Base-by-base conservation (phyloP, 2,113 vertebrate genomes). In the rabbit (Oryctolagus cuniculus) region DNA sequence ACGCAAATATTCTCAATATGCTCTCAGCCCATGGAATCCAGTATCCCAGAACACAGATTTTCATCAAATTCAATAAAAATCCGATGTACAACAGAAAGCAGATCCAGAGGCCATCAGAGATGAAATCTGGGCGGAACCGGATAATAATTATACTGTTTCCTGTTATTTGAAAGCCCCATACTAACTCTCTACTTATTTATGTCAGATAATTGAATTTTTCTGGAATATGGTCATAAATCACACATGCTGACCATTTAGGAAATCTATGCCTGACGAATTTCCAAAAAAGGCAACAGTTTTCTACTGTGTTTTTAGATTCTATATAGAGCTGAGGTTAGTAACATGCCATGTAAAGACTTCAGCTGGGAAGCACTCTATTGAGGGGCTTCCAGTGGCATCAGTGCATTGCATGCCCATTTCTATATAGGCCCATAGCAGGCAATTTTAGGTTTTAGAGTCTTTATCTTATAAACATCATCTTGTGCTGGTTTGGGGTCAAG, bases 151-250 rank as follows among this genome's bases (percentile, higher is more conserved):
- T 1, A 19, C 29, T 24, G 78, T 44, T 83, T 85, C 85, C 82
- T 92, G 78, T 17, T 72, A 64, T 19, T 53, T 1, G 27, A n/a
- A 38, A 79, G 64, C 34, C 53, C 89, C 81, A 5, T 3, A 12
- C 69, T 19, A 36, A 67, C 58, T 64, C 36, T 49, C 53, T 25
- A 17, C 53, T 93, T 87, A 75, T 72, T 95, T 93, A 77, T 83
- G 69, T 38, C 66, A 69, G 4, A 13, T 86, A 82, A 94, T 81
- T 53, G 10, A 93, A 90, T 89, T 91, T 87, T 74, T 49, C 61
- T 58, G 67, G 63, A 87, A 94, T 66, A 72, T 21, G 27, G 38
- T 89, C 72, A 87, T 93, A 89, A 82, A 77, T 94, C 91, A 84
- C 29, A 29, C 51, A 49, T 6, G 83, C 73, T 29, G 53, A 82